Percentiles rank a stretch among this genome's conserved stretches.
Conservation (phyloP, 2,113 vertebrate genomes). For the Aptenodytes forsteri region DNA sequence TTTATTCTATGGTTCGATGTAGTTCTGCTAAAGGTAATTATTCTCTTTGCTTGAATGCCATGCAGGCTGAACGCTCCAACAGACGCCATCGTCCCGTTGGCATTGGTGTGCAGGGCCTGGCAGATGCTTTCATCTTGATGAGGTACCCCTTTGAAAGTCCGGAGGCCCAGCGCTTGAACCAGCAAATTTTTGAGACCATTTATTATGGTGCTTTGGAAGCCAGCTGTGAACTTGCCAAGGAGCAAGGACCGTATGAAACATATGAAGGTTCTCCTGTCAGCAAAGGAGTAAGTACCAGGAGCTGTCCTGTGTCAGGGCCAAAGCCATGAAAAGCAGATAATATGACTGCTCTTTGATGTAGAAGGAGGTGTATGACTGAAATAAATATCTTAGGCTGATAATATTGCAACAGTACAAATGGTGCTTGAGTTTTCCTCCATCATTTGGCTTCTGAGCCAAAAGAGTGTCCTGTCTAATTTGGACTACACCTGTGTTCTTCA, state of each 20-base stretch:
- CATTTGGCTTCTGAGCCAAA: neutral
- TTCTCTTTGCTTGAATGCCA: neutral
- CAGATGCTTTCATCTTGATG: constrained; percentile 96
- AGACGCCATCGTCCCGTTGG: constrained; percentile 91
- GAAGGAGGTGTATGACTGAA: neutral
- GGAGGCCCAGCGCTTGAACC: constrained; percentile 89
- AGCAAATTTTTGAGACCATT: constrained; percentile 97
- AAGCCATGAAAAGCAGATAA: neutral
- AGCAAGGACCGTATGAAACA: constrained; percentile 85
- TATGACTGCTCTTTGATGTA: too few species aligned
- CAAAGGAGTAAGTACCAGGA: constrained; percentile 84
- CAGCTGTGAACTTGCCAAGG: constrained; percentile 88
- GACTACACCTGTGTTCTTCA: constrained; percentile 36
- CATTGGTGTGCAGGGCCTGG: constrained; percentile 95
- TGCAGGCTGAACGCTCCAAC: constrained; percentile 90
- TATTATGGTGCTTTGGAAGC: constrained; percentile 92
- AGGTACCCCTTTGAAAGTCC: constrained; percentile 92
- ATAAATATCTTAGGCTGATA: too few species aligned
- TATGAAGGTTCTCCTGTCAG: constrained; percentile 91
- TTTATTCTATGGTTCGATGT: neutral
- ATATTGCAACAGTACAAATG: neutral
- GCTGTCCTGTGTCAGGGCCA: neutral
- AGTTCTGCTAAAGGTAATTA: rapidly evolving
- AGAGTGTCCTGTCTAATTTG: neutral
- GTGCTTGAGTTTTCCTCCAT: neutral